Evolutionary conservation across 2,113 vertebrate genomes (phyloP).

Genomic region (Synodontis membranacea): DNA sequence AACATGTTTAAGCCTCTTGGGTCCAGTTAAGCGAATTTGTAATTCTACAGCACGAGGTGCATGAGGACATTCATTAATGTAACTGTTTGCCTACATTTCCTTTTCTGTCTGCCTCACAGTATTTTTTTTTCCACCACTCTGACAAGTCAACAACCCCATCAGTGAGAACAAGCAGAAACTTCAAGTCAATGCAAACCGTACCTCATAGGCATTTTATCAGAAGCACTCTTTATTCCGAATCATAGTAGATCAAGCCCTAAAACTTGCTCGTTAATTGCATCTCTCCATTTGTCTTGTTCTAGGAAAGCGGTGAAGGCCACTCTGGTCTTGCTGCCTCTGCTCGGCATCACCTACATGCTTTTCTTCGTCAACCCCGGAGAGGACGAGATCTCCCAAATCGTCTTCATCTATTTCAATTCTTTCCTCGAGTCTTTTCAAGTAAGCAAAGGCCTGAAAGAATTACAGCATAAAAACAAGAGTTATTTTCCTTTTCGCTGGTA

Average conservation of each 20-base stretch:
- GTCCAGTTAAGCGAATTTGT: not conserved
- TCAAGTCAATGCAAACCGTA: not conserved
- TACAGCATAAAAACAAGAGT: not conserved
- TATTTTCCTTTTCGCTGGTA: slow-evolving; percentile 8
- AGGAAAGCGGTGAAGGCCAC: slow-evolving; percentile 99
- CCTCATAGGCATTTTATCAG: not conserved
- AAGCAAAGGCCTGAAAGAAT: slow-evolving; percentile 8
- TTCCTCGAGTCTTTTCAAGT: slow-evolving; percentile 98
- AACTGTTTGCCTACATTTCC: not conserved
- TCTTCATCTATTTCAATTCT: slow-evolving; percentile 99
- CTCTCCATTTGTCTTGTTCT: not conserved
- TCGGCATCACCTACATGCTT: slow-evolving; percentile 98
- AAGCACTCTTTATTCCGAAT: not conserved
- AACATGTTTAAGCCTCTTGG: not conserved
- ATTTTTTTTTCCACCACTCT: not conserved
- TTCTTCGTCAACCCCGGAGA: slow-evolving; percentile 98
- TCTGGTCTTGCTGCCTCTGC: slow-evolving; percentile 90
- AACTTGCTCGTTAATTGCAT: not conserved
- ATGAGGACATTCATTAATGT: not conserved
- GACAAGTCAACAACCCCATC: not conserved
- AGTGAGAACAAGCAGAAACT: not conserved
- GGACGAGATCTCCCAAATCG: slow-evolving; percentile 89
- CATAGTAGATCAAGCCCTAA: not conserved
- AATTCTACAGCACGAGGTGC: not conserved
- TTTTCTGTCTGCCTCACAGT: not conserved